Evolutionary conservation across 2,113 vertebrate genomes (phyloP).

Genomic region (Corydoras maculifer): DNA sequence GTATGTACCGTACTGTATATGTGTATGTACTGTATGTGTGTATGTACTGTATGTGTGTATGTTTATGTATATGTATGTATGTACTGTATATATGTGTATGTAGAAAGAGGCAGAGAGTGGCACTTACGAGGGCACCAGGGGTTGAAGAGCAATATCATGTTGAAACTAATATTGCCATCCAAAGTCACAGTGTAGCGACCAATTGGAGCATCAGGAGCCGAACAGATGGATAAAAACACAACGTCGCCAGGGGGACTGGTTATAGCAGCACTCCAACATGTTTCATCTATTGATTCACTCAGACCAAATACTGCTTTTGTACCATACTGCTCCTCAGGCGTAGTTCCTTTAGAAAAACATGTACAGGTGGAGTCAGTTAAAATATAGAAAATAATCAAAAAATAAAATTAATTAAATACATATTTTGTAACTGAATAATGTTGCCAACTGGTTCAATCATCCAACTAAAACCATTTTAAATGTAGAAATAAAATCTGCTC

Average conservation of each 20-base stretch:
- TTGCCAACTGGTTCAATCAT: too few relatives aligned
- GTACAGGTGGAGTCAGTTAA: not conserved
- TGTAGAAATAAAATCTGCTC: too few relatives aligned
- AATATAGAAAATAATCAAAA: too few relatives aligned
- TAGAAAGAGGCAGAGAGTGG: too few relatives aligned
- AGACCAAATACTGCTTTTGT: constrained; percentile 73
- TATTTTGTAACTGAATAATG: too few relatives aligned
- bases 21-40: not conserved
- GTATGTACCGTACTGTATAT: too few relatives aligned
- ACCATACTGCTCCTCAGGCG: constrained; percentile 67
- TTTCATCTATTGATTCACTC: constrained; percentile 54
- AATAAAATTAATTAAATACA: too few relatives aligned
- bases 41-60: not conserved
- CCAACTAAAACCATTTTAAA: too few relatives aligned
- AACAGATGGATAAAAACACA: constrained; percentile 65
- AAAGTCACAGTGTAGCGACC: constrained; percentile 77
- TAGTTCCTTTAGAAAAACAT: constrained; percentile 65
- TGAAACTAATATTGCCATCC: constrained; percentile 54
- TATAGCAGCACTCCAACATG: constrained; percentile 66
- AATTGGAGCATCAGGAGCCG: constrained; percentile 67
- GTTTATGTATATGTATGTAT: not conserved
- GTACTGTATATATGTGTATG: not conserved
- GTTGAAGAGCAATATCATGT: constrained; percentile 82
- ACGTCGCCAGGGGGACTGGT: constrained; percentile 56
- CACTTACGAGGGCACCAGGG: constrained; percentile 84